Percentiles rank a stretch among this genome's conserved stretches.
These are phyloP conservation scores for Ametastegia equiseti DNA, from an alignment of 2,888 invertebrate species.

Conservation along the genomic window DNA sequence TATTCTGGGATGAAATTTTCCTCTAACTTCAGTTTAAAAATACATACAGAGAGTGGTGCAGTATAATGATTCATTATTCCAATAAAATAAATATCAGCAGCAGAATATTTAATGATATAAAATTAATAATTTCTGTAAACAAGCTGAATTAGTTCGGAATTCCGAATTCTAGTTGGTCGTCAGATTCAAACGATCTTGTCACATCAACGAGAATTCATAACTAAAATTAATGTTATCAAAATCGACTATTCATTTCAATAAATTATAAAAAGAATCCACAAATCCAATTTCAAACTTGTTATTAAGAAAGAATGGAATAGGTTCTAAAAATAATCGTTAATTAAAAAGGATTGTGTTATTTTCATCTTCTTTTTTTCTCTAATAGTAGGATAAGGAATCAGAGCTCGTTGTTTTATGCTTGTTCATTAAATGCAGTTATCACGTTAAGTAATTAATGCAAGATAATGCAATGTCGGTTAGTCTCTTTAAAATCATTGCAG, in stretches of 20 bases:
- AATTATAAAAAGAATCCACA: constrained; percentile 9
- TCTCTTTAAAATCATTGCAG: constrained; percentile 28
- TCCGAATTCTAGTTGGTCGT: not conserved
- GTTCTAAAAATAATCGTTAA: constrained; percentile 45
- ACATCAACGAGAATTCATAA: not conserved
- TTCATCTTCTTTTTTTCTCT: constrained; percentile 21
- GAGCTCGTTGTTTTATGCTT: constrained; percentile 57
- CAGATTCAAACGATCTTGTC: not conserved
- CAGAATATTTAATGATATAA: not conserved
- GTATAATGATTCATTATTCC: constrained; percentile 60
- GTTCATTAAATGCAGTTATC: constrained; percentile 68
- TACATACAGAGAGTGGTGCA: constrained; percentile 40
- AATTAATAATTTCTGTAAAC: not conserved
- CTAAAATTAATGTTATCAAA: constrained; percentile 4
- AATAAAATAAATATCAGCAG: constrained; percentile 49
- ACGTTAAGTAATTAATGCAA: constrained; percentile 60
- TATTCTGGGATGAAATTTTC: not conserved
- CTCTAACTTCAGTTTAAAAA: not conserved
- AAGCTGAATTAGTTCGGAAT: not conserved
- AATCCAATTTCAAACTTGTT: not conserved
- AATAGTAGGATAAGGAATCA: constrained; percentile 45
- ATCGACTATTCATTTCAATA: constrained; percentile 24
- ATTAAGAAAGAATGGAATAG: not conserved
- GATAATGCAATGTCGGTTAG: constrained; percentile 48
- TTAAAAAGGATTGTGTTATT: constrained; percentile 34